phyloP scores from a whole-genome alignment of 2,113 vertebrate genomes.

The Holacanthus passer region DNA sequence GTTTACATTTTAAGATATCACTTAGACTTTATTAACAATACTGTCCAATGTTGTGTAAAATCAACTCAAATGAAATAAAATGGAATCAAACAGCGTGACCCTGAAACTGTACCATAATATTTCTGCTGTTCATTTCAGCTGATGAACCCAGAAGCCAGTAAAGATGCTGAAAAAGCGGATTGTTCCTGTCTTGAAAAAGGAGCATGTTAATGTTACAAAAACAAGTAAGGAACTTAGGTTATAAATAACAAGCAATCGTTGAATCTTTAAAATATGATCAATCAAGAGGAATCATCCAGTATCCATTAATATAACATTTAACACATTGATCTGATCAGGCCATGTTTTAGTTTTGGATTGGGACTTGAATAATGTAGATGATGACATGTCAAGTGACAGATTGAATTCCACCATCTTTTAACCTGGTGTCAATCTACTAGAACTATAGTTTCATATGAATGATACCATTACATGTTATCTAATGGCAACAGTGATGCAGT shows the following conservation, averaged over 20 bases:
- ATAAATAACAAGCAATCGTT: too few species aligned
- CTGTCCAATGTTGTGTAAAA: not conserved
- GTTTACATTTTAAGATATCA: not conserved
- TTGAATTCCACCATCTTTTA: too few species aligned
- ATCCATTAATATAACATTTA: too few species aligned
- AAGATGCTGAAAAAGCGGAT: conserved; percentile 38
- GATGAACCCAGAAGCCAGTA: conserved; percentile 30
- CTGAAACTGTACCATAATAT: not conserved
- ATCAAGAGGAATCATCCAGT: too few species aligned
- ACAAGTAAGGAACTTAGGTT: too few species aligned
- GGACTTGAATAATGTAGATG: too few species aligned
- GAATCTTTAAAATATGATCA: too few species aligned
- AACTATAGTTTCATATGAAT: not conserved
- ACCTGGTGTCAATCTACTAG: too few species aligned
- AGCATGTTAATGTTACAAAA: conserved; percentile 53
- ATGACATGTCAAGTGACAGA: too few species aligned
- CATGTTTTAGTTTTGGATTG: too few species aligned
- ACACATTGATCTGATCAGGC: too few species aligned
- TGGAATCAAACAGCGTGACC: not conserved
- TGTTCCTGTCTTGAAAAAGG: conserved; percentile 40
- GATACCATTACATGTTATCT: not conserved
- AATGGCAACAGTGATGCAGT: not conserved
- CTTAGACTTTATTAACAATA: not conserved
- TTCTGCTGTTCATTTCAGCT: conserved; percentile 24
- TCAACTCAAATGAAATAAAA: not conserved